Evolutionary conservation across 2,888 invertebrate species (phyloP).

Genomic region (Aquatica leii): DNA sequence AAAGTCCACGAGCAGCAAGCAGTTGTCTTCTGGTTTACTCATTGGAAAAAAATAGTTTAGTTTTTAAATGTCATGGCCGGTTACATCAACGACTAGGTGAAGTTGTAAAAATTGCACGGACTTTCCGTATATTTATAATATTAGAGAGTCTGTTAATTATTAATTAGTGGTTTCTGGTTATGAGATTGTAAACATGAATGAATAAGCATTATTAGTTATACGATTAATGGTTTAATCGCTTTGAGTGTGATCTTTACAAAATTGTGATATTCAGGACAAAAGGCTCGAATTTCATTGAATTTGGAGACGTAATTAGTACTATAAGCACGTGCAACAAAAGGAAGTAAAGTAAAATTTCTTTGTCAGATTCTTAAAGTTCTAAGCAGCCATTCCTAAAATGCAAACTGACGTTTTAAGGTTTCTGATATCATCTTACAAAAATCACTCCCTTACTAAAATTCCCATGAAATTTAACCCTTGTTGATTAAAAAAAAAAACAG

Average conservation of each 20-base stretch:
- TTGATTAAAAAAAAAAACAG: slow-evolving; percentile 1
- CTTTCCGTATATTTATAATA: slow-evolving; percentile 1
- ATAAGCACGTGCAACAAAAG: background rate
- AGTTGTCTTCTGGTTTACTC: background rate
- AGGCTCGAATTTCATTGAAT: too few species aligned
- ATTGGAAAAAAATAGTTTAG: slow-evolving; percentile 11
- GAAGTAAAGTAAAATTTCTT: background rate
- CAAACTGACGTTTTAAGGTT: slow-evolving; percentile 43
- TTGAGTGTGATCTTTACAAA: too few species aligned
- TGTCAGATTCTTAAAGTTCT: slow-evolving; percentile 4
- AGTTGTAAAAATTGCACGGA: background rate
- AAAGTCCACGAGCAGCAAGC: too few species aligned
- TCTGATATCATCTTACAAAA: slow-evolving; percentile 44
- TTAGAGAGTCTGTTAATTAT: background rate
- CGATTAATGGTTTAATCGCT: too few species aligned
- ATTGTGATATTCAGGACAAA: too few species aligned
- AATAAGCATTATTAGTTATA: background rate
- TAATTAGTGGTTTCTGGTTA: background rate
- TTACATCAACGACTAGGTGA: slow-evolving; percentile 4
- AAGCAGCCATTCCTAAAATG: slow-evolving; percentile 24
- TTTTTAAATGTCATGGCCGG: slow-evolving; percentile 7
- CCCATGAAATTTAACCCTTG: slow-evolving; percentile 46
- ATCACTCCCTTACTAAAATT: slow-evolving; percentile 45
- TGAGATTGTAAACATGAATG: background rate
- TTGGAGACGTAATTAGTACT: too few species aligned